phyloP scores from a whole-genome alignment of 2,888 invertebrate species.

The Lordiphosa andalusiaca region DNA sequence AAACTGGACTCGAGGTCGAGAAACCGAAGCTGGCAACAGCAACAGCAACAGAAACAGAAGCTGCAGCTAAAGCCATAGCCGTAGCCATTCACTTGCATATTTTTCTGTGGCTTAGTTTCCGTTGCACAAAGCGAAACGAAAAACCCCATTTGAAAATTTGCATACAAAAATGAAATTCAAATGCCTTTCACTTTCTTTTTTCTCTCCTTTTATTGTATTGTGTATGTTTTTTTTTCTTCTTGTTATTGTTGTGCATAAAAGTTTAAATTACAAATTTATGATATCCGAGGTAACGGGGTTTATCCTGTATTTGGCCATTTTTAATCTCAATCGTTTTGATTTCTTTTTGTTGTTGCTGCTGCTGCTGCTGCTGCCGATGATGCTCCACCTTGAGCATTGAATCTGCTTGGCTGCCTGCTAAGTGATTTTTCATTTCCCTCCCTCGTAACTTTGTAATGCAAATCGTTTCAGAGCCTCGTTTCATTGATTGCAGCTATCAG shows the following conservation, averaged over 20 bases:
- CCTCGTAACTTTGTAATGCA: slow-evolving; percentile 58
- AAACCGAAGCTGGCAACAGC: slow-evolving; percentile 12
- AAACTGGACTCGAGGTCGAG: slow-evolving; percentile 3
- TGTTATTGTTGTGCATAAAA: slow-evolving; percentile 13
- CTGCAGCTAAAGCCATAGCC: slow-evolving; percentile 25
- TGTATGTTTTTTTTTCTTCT: slow-evolving; percentile 13
- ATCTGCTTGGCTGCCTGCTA: slow-evolving; percentile 14
- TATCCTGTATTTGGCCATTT: slow-evolving; percentile 27
- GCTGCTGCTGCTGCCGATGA: slow-evolving; percentile 3
- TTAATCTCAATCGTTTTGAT: slow-evolving; percentile 53
- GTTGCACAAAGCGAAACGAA: slow-evolving; percentile 55
- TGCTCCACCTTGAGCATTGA: slow-evolving; percentile 24
- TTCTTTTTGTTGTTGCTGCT: slow-evolving; percentile 19
- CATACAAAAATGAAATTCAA: slow-evolving; percentile 71
- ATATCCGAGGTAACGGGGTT: slow-evolving; percentile 21
- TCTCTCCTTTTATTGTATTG: slow-evolving; percentile 4
- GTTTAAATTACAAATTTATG: slow-evolving; percentile 34
- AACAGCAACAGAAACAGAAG: slow-evolving; percentile 7
- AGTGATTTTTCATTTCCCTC: slow-evolving; percentile 52
- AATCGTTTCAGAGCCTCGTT: slow-evolving; percentile 39
- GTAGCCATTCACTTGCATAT: slow-evolving; percentile 62
- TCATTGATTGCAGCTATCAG: slow-evolving; percentile 48
- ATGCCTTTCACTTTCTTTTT: slow-evolving; percentile 52
- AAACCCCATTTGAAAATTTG: slow-evolving; percentile 65
- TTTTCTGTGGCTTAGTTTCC: slow-evolving; percentile 65